Conservation (phyloP, 2,888 invertebrate species). For the Ophraella communa region DNA sequence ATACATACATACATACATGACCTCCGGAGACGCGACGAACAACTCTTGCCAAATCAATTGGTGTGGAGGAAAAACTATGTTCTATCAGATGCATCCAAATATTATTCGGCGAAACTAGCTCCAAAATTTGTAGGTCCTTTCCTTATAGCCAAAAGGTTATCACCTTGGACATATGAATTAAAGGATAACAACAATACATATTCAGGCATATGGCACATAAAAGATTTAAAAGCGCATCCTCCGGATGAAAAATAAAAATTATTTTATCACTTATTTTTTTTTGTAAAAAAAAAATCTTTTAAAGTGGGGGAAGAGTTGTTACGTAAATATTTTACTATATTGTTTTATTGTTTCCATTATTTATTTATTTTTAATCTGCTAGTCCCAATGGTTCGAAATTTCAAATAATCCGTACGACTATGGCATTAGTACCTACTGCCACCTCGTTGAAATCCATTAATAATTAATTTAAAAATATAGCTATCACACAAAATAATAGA, state of each 20-base stretch:
- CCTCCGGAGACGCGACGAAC: constrained; percentile 1
- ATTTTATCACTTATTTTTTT: neutral
- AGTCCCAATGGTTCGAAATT: too few species aligned
- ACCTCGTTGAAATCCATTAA: too few species aligned
- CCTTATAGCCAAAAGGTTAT: neutral
- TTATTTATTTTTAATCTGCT: too few species aligned
- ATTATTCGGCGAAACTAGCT: constrained; percentile 16
- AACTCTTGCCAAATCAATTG: neutral
- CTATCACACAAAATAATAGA: too few species aligned
- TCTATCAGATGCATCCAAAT: constrained; percentile 9
- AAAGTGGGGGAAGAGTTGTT: neutral
- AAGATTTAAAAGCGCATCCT: constrained; percentile 1
- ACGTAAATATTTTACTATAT: too few species aligned
- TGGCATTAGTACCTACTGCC: too few species aligned
- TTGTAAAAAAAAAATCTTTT: too few species aligned
- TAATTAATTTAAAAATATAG: too few species aligned
- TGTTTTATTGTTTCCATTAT: too few species aligned
- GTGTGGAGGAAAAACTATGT: constrained; percentile 27
- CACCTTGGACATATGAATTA: constrained; percentile 20
- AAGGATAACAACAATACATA: neutral
- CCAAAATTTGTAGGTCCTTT: constrained; percentile 21
- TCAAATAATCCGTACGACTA: too few species aligned
- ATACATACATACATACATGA: neutral
- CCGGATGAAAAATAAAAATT: neutral
- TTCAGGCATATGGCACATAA: neutral